Evolutionary conservation across 2,113 vertebrate species (phyloP).

Genomic region (Rattus rattus): DNA sequence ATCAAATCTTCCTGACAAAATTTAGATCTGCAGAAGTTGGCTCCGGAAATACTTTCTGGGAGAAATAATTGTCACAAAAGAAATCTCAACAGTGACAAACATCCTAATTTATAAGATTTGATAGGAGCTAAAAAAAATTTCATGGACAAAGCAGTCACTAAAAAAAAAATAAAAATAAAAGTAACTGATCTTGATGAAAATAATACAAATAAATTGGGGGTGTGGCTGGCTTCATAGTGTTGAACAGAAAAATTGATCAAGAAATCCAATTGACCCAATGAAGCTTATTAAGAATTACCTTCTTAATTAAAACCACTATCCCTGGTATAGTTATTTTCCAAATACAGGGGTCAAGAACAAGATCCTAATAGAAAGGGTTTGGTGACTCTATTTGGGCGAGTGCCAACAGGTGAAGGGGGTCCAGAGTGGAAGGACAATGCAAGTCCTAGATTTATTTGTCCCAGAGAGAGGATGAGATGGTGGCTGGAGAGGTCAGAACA

Average conservation of each 20-base stretch:
- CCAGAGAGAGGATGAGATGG: not conserved
- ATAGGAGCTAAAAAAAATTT: not conserved
- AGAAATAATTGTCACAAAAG: conserved; percentile 63
- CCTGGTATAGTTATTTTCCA: conserved; percentile 2
- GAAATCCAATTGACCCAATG: conserved; percentile 3
- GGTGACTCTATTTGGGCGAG: conserved; percentile 7
- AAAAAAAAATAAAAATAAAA: not conserved
- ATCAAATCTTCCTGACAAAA: conserved; percentile 70
- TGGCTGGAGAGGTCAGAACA: not conserved
- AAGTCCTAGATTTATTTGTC: not conserved
- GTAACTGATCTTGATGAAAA: conserved; percentile 24
- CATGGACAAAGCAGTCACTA: conserved; percentile 26
- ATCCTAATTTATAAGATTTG: conserved; percentile 18
- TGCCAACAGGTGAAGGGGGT: not conserved
- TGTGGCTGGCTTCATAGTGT: not conserved
- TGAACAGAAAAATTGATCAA: conserved; percentile 53
- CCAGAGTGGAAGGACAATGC: not conserved
- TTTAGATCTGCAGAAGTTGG: conserved; percentile 67
- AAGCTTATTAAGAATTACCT: conserved; percentile 28
- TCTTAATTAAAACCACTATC: conserved; percentile 29
- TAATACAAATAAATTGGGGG: not conserved
- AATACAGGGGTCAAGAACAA: not conserved
- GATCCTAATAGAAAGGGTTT: not conserved
- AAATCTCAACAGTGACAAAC: conserved; percentile 20
- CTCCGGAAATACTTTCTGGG: conserved; percentile 58